Percentiles rank a stretch among this genome's conserved stretches.
phyloP scores from a whole-genome alignment of 2,113 vertebrate genomes.

The Dasyornis broadbenti region DNA sequence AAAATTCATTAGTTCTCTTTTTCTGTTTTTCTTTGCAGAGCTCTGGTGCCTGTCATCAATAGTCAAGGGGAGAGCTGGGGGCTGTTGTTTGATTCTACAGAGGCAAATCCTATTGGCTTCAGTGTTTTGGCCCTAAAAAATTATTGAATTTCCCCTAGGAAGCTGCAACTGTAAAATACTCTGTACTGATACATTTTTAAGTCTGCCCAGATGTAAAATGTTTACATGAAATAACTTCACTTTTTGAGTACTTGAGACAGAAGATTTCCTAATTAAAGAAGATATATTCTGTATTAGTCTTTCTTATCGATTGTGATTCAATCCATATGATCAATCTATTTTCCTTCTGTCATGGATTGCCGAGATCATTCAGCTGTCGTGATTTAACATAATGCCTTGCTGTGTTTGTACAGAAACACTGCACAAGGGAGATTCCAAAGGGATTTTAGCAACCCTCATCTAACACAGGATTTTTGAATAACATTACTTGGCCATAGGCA shows the following conservation, averaged over 20 bases:
- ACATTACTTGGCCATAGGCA: conserved; percentile 20
- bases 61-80: background rate
- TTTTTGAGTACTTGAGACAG: conserved; percentile 2
- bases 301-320: conserved; percentile 9
- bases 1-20: conserved; percentile 11
- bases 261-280: conserved; percentile 31
- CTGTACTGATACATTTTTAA: conserved; percentile 35
- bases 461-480: conserved; percentile 19
- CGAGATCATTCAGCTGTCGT: background rate
- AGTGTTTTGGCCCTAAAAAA: conserved; percentile 16
- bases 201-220: conserved; percentile 34
- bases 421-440: conserved; percentile 37
- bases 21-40: conserved; percentile 4
- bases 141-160: conserved; percentile 20
- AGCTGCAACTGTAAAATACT: conserved; percentile 17
- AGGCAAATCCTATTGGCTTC: conserved; percentile 11
- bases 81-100: background rate
- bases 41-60: conserved; percentile 13
- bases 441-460: conserved; percentile 15
- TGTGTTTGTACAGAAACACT: conserved; percentile 16
- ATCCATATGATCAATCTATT: conserved; percentile 12
- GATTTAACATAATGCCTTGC: background rate
- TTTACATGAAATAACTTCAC: conserved; percentile 17
- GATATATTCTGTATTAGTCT: background rate
- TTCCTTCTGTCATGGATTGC: background rate